Percentiles rank a stretch among this genome's conserved stretches.
Evolutionary conservation across 2,113 vertebrate species (phyloP).

Genomic region (Petromus typicus): DNA sequence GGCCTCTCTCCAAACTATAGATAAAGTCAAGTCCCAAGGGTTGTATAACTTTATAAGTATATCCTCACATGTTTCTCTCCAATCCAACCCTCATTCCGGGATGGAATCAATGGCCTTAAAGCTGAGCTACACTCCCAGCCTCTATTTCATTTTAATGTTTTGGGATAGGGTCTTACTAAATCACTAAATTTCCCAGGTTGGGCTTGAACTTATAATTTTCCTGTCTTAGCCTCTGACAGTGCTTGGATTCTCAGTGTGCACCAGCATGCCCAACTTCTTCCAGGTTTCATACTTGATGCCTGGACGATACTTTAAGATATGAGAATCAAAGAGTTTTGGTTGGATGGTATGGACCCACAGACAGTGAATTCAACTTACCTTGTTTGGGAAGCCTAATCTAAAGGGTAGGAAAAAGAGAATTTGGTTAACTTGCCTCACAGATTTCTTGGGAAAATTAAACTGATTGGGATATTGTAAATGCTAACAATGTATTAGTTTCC

Average conservation of each 20-base stretch:
- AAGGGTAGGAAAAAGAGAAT: background rate
- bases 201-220: background rate
- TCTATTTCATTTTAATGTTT: background rate
- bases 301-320: background rate
- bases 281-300: background rate
- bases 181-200: background rate
- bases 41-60: background rate
- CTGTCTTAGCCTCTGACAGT: background rate
- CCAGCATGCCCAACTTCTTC: background rate
- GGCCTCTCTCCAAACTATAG: background rate
- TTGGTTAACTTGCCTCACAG: slow-evolving; percentile 20
- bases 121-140: background rate
- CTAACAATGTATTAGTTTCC: slow-evolving; percentile 4
- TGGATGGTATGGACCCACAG: background rate
- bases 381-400: background rate
- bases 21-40: background rate
- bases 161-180: background rate
- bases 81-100: background rate
- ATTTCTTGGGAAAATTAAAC: slow-evolving; percentile 9
- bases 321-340: slow-evolving; percentile 29
- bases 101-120: background rate
- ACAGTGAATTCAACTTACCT: background rate
- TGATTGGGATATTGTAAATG: background rate
- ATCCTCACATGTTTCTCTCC: background rate
- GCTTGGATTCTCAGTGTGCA: background rate